Percentiles rank a stretch among this genome's conserved stretches.
These are phyloP conservation scores for Napeogenes sylphis DNA, from an alignment of 2,888 invertebrate species.

Conservation along the genomic window DNA sequence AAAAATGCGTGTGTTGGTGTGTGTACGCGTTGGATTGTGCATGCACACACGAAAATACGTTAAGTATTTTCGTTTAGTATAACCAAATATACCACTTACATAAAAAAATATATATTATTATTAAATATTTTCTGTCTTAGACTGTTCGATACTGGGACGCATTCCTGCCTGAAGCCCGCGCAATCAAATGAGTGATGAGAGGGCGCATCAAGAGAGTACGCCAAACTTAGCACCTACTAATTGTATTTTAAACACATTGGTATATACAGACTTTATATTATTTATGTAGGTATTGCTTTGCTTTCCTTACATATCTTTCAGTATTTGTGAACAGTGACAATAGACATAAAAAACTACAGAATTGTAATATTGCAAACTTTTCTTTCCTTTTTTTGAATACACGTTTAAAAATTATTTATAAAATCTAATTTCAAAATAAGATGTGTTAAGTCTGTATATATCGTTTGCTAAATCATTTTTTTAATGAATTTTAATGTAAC, in stretches of 20 bases:
- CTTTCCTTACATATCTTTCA: not conserved
- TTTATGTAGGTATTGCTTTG: not conserved
- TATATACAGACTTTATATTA: not conserved
- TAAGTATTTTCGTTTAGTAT: too few relatives aligned
- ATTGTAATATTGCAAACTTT: too few relatives aligned
- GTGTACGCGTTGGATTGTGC: not conserved
- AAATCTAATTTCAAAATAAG: not conserved
- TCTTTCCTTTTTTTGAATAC: too few relatives aligned
- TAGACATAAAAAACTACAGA: too few relatives aligned
- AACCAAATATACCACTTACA: too few relatives aligned
- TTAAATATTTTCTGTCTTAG: slow-evolving; percentile 61
- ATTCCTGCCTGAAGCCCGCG: slow-evolving; percentile 96
- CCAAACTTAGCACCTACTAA: slow-evolving; percentile 31
- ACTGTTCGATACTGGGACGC: slow-evolving; percentile 96
- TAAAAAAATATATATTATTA: not conserved
- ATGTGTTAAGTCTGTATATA: slow-evolving; percentile 10
- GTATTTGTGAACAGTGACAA: too few relatives aligned
- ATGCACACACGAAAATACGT: too few relatives aligned
- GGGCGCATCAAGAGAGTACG: slow-evolving; percentile 32
- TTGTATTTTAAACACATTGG: slow-evolving; percentile 1
- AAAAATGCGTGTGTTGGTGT: not conserved
- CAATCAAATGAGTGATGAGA: slow-evolving; percentile 84
- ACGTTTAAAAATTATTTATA: too few relatives aligned
- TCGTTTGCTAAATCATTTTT: slow-evolving; percentile 3
- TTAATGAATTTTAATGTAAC: too few relatives aligned